Percentiles rank a stretch among this genome's conserved stretches.
Conservation (phyloP, 2,888 invertebrate genomes). For the Chymomyza fuscimana region DNA sequence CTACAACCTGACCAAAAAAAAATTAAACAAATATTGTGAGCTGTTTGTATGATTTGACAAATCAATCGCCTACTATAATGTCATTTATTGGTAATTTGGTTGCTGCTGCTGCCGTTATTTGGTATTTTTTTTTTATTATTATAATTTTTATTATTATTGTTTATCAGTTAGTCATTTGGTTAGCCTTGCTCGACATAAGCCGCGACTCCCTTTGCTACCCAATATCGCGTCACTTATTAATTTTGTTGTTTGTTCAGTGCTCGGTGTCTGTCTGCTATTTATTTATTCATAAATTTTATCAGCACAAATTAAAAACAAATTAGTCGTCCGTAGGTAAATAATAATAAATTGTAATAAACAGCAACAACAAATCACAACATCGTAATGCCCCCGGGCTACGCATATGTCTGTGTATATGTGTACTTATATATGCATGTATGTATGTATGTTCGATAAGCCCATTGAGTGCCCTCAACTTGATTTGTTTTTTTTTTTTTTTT, state of each 20-base stretch:
- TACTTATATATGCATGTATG: background rate
- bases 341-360: slow-evolving; percentile 72
- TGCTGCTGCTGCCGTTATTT: slow-evolving; percentile 32
- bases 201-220: background rate
- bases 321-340: slow-evolving; percentile 73
- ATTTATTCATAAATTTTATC: slow-evolving; percentile 72
- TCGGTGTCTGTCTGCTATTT: slow-evolving; percentile 37
- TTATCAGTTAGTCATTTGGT: slow-evolving; percentile 45
- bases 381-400: background rate
- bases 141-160: slow-evolving; percentile 54
- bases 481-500: slow-evolving; percentile 23
- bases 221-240: slow-evolving; percentile 53
- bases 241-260: slow-evolving; percentile 62
- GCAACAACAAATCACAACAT: slow-evolving; percentile 38
- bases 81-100: slow-evolving; percentile 40
- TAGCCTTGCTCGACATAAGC: background rate
- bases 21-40: background rate
- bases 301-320: slow-evolving; percentile 75
- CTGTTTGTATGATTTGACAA: slow-evolving; percentile 62
- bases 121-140: slow-evolving; percentile 36
- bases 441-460: slow-evolving; percentile 2
- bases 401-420: background rate
- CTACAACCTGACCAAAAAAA: background rate
- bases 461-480: slow-evolving; percentile 28
- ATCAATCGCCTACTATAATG: slow-evolving; percentile 68